phyloP scores from a whole-genome alignment of 2,113 vertebrate genomes.

The Phoenicopterus ruber region DNA sequence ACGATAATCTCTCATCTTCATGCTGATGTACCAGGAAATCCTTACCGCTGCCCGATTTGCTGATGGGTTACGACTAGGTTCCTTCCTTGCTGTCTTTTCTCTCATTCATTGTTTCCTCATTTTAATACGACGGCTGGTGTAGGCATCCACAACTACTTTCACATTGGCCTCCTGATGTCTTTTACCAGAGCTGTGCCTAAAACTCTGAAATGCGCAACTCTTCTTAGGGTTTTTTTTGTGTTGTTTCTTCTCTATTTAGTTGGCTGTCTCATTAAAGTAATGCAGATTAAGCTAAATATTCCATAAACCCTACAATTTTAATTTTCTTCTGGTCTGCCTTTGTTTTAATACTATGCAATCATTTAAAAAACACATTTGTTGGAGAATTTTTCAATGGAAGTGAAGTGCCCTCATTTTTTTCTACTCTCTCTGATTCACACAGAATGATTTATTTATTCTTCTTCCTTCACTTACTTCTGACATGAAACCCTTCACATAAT shows the following conservation, averaged over 20 bases:
- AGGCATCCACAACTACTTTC: neutral
- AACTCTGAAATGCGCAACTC: neutral
- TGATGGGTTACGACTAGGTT: neutral
- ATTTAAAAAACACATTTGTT: neutral
- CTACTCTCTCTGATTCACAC: neutral
- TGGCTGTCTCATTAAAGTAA: neutral
- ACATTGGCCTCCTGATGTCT: neutral
- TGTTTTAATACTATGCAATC: neutral
- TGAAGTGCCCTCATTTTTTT: neutral
- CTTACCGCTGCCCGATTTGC: neutral
- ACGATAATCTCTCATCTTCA: neutral
- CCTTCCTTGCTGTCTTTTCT: neutral
- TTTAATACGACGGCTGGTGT: neutral
- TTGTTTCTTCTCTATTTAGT: neutral
- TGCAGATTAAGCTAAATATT: neutral
- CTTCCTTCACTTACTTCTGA: neutral
- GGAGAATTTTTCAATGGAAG: neutral
- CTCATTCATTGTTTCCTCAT: neutral
- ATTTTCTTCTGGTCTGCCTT: neutral
- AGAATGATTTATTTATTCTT: neutral
- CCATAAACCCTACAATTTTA: neutral
- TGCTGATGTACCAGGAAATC: neutral
- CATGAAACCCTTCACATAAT: neutral
- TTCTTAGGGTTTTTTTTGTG: neutral
- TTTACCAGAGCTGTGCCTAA: neutral